Percentiles rank a stretch among this genome's conserved stretches.
These are phyloP conservation scores for Emmelina monodactyla DNA, from an alignment of 2,888 invertebrate genomes.

Conservation along the genomic window DNA sequence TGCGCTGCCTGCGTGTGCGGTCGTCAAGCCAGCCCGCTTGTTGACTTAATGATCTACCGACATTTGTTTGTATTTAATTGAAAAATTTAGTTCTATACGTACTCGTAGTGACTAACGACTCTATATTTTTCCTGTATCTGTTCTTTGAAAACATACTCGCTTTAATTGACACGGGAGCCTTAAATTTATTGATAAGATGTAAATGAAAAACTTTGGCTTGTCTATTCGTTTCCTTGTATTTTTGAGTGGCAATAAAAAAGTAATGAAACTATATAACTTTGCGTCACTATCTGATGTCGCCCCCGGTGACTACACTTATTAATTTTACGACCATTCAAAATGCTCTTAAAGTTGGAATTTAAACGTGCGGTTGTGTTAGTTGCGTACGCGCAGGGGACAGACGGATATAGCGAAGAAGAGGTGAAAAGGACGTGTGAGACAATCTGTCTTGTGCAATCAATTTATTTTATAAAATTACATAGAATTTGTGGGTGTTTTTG, in stretches of 20 bases:
- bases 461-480: too few relatives aligned
- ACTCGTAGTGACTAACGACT: conserved; percentile 2
- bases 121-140: conserved; percentile 8
- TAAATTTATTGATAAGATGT: too few relatives aligned
- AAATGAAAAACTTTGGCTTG: too few relatives aligned
- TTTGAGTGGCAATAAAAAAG: too few relatives aligned
- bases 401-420: conserved; percentile 6
- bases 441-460: too few relatives aligned
- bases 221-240: too few relatives aligned
- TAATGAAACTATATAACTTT: too few relatives aligned
- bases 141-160: too few relatives aligned
- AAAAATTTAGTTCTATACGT: conserved; percentile 4
- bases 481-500: not conserved
- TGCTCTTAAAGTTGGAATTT: conserved; percentile 19
- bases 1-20: conserved; percentile 29
- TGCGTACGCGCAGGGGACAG: conserved; percentile 8
- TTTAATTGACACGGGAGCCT: too few relatives aligned
- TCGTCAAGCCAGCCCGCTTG: conserved; percentile 19
- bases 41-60: conserved; percentile 24
- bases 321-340: conserved; percentile 20
- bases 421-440: too few relatives aligned
- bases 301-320: too few relatives aligned
- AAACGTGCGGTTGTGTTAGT: conserved; percentile 11
- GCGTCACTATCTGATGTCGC: too few relatives aligned
- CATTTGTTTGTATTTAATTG: conserved; percentile 12